A percentile compares a stretch with the other conserved stretches of the same genome.
phyloP scores from a whole-genome alignment of 2,797 vertebrate genomes.

The Heliangelus exortis region DNA sequence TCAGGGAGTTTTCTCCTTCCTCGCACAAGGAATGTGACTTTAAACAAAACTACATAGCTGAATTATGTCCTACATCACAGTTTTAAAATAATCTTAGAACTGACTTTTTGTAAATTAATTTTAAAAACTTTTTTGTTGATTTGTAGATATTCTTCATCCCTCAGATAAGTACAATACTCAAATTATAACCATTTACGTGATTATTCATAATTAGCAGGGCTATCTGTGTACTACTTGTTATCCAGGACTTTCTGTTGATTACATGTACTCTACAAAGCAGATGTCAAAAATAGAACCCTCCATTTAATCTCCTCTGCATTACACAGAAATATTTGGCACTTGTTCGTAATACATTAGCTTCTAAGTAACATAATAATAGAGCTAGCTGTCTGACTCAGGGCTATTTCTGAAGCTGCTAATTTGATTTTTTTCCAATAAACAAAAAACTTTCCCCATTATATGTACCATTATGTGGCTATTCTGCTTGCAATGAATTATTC shows the following conservation, averaged over 20 bases:
- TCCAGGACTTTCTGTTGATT: slow-evolving; percentile 65
- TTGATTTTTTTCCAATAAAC: slow-evolving; percentile 67
- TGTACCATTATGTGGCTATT: slow-evolving; percentile 30
- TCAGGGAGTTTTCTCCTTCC: background rate
- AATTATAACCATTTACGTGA: slow-evolving; percentile 35
- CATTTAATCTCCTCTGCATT: slow-evolving; percentile 65
- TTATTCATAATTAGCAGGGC: slow-evolving; percentile 57
- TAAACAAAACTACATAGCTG: background rate
- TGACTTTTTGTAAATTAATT: background rate
- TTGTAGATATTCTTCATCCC: background rate
- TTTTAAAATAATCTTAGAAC: background rate
- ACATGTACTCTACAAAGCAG: background rate
- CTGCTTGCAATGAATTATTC: slow-evolving; percentile 52
- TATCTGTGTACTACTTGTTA: slow-evolving; percentile 56
- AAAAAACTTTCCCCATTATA: slow-evolving; percentile 54
- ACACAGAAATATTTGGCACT: slow-evolving; percentile 68
- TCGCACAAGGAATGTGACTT: background rate
- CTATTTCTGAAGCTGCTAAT: slow-evolving; percentile 68
- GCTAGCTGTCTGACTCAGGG: slow-evolving; percentile 55
- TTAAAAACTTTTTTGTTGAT: slow-evolving; percentile 16
- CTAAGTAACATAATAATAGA: slow-evolving; percentile 71
- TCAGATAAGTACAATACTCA: background rate
- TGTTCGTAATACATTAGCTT: slow-evolving; percentile 70
- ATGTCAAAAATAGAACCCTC: slow-evolving; percentile 70
- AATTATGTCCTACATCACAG: background rate